phyloP scores from a whole-genome alignment of 2,888 invertebrate species.

The Brenthis daphne region DNA sequence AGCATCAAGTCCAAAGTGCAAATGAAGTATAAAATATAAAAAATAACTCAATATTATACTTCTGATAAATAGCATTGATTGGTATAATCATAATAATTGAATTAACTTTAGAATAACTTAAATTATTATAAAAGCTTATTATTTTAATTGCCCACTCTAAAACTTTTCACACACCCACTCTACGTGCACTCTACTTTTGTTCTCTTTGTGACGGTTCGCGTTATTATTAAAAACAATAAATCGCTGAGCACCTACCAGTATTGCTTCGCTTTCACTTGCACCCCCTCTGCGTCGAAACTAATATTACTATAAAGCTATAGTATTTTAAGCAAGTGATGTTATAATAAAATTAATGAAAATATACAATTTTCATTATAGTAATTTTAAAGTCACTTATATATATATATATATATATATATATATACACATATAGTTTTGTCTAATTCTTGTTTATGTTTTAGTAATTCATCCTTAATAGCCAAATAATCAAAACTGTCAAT shows the following conservation, averaged over 20 bases:
- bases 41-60: no score
- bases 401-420: no score
- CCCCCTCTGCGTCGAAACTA: slow-evolving; percentile 17
- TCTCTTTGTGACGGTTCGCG: slow-evolving; percentile 79
- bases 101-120: no score
- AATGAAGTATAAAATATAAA: no score
- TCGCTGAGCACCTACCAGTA: slow-evolving; percentile 80
- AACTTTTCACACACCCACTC: slow-evolving; percentile 21
- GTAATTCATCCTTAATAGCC: no score
- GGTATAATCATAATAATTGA: not conserved
- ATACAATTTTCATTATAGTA: not conserved
- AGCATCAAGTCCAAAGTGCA: no score
- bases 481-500: no score
- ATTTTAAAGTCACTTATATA: not conserved
- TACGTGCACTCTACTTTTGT: slow-evolving; percentile 62
- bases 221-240: slow-evolving; percentile 83
- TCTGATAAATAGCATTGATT: no score
- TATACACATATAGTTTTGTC: no score
- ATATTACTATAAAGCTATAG: slow-evolving; percentile 2
- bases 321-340: not conserved
- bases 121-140: not conserved
- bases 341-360: not conserved
- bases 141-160: slow-evolving; percentile 42
- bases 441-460: no score
- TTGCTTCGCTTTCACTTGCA: slow-evolving; percentile 65